phyloP scores from a whole-genome alignment of 2,113 vertebrate species.

The human (Homo sapiens) region DNA sequence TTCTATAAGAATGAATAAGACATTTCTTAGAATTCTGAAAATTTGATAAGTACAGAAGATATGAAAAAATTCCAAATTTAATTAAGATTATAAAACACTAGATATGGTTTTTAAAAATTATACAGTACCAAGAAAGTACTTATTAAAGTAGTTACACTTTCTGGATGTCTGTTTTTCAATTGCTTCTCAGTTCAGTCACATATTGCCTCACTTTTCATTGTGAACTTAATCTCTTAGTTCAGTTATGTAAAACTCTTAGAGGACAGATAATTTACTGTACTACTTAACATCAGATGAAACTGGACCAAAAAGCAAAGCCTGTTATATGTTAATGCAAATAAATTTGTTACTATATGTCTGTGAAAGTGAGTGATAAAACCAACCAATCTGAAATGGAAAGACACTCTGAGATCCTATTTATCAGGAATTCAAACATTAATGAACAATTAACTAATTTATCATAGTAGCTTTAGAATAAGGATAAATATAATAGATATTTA shows the following conservation, averaged over 20 bases:
- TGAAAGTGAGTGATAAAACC: slow-evolving; percentile 8
- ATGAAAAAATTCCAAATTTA: not conserved
- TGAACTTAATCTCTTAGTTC: not conserved
- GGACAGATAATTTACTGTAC: not conserved
- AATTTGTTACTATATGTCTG: not conserved
- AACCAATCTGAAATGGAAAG: not conserved
- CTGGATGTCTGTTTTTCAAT: not conserved
- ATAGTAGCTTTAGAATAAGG: not conserved
- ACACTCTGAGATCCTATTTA: not conserved
- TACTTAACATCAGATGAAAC: slow-evolving; percentile 2
- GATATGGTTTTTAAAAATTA: not conserved
- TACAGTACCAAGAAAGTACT: not conserved
- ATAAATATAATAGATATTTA: not conserved
- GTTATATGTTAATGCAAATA: slow-evolving; percentile 10
- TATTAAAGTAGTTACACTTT: not conserved
- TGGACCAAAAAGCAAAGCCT: not conserved
- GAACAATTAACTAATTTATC: not conserved
- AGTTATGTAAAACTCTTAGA: not conserved
- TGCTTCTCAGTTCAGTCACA: not conserved
- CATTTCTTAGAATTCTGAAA: slow-evolving; percentile 27
- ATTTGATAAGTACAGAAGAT: not conserved
- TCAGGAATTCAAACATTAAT: not conserved
- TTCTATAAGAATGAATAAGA: not conserved
- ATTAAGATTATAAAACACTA: not conserved
- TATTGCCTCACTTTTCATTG: not conserved